Evolutionary conservation across 2,888 invertebrate species (phyloP).

Genomic region (Prosopocoilus inquinatus): DNA sequence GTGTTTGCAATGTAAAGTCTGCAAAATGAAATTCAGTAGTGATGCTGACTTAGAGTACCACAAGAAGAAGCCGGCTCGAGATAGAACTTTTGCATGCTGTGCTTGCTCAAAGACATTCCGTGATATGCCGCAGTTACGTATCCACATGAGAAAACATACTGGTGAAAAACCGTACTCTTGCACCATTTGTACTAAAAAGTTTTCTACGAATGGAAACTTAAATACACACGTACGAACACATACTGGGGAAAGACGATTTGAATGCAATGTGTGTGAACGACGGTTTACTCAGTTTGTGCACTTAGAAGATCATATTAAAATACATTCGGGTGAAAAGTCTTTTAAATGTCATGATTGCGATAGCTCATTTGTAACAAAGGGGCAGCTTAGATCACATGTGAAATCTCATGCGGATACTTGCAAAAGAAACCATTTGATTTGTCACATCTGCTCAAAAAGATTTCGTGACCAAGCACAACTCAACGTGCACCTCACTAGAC

Average conservation of each 20-base stretch:
- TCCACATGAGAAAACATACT: conserved; percentile 43
- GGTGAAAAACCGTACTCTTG: conserved; percentile 45
- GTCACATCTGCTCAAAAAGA: conserved; percentile 22
- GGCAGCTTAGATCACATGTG: conserved; percentile 40
- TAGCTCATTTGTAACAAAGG: conserved; percentile 41
- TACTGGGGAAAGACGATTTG: conserved; percentile 37
- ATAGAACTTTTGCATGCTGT: conserved; percentile 39
- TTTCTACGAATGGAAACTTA: conserved; percentile 45
- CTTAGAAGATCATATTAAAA: conserved; percentile 43
- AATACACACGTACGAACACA: conserved; percentile 44
- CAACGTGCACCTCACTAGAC: conserved; percentile 36
- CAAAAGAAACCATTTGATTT: conserved; percentile 15
- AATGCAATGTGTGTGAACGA: conserved; percentile 40
- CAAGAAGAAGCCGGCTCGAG: conserved; percentile 30
- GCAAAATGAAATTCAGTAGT: conserved; percentile 32
- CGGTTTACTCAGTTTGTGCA: conserved; percentile 45
- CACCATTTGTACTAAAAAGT: conserved; percentile 39
- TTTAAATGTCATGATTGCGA: conserved; percentile 42
- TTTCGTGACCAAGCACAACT: conserved; percentile 39
- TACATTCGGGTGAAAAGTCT: conserved; percentile 43
- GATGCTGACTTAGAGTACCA: conserved; percentile 33
- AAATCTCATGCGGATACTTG: conserved; percentile 34
- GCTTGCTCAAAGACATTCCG: conserved; percentile 41
- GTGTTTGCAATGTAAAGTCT: conserved; percentile 35
- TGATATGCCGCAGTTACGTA: conserved; percentile 43